A percentile compares a stretch with the other conserved stretches of the same genome.
phyloP scores from a whole-genome alignment of 1,140 invertebrate species.

The Oscheius sp. region DNA sequence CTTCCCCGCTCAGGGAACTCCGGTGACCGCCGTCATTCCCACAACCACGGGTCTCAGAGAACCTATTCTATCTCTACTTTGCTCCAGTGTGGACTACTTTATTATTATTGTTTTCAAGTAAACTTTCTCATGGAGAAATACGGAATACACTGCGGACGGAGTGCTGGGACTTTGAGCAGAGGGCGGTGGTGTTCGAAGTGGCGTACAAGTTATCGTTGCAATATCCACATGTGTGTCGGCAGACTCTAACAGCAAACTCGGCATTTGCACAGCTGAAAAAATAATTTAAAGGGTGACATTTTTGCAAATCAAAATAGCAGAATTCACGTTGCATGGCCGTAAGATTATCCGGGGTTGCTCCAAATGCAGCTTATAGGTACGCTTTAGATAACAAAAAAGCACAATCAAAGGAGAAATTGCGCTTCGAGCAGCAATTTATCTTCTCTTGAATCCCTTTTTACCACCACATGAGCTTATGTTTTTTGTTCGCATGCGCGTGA shows the following conservation, averaged over 20 bases:
- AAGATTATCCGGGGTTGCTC: too few relatives aligned
- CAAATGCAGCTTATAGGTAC: too few relatives aligned
- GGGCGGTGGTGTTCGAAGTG: constrained; percentile 18
- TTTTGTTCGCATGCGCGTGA: too few relatives aligned
- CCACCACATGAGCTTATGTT: too few relatives aligned
- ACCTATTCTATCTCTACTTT: background rate
- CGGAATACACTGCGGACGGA: too few relatives aligned
- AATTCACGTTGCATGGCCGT: too few relatives aligned
- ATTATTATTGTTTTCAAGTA: background rate
- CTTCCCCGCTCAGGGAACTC: constrained; percentile 3
- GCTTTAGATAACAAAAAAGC: too few relatives aligned
- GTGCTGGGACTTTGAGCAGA: constrained; percentile 18
- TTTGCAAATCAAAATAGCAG: too few relatives aligned
- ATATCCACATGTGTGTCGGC: constrained; percentile 42
- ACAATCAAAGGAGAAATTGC: too few relatives aligned
- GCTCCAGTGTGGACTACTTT: background rate
- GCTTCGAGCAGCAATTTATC: too few relatives aligned
- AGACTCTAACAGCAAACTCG: constrained; percentile 44
- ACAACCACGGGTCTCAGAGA: background rate
- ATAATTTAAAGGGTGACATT: background rate
- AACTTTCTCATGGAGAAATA: too few relatives aligned
- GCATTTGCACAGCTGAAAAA: constrained; percentile 34
- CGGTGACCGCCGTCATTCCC: constrained; percentile 2
- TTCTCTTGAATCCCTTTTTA: too few relatives aligned
- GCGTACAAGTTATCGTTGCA: constrained; percentile 41